Percentiles rank a stretch among this genome's conserved stretches.
Evolutionary conservation across 2,797 vertebrate species (phyloP).

Genomic region (Myotis vivesi): DNA sequence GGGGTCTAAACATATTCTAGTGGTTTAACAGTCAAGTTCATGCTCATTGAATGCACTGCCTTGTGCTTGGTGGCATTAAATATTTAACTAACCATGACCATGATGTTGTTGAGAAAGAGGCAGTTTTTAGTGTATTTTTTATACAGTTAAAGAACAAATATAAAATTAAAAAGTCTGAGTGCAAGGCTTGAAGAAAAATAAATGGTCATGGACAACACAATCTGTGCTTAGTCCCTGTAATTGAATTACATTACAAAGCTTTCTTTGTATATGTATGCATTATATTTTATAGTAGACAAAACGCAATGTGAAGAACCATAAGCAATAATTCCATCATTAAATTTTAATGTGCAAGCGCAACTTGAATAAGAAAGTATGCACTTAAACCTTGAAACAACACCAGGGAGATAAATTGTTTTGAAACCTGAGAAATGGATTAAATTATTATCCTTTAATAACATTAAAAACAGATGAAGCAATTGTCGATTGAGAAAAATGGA

Average conservation of each 20-base stretch:
- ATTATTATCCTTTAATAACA: background rate
- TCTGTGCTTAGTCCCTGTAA: conserved; percentile 35
- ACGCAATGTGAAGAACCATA: conserved; percentile 4
- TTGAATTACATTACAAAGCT: conserved; percentile 56
- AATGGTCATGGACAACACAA: conserved; percentile 39
- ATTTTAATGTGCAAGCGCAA: conserved; percentile 53
- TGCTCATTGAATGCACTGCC: conserved; percentile 53
- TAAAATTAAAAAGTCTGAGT: conserved; percentile 46
- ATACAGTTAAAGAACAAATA: conserved; percentile 30
- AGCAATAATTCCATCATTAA: conserved; percentile 45
- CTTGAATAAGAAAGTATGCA: background rate
- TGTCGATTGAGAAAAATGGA: background rate
- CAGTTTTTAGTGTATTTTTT: conserved; percentile 38
- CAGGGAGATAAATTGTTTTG: conserved; percentile 24
- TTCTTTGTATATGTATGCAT: conserved; percentile 34
- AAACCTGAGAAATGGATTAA: background rate
- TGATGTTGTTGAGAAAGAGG: conserved; percentile 64
- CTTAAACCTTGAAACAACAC: background rate
- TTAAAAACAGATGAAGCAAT: background rate
- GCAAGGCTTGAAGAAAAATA: background rate
- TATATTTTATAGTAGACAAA: background rate
- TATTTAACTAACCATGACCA: conserved; percentile 75
- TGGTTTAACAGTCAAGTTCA: conserved; percentile 65
- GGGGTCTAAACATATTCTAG: conserved; percentile 73
- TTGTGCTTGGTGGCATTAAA: conserved; percentile 78